Base-by-base conservation (phyloP, 2,888 invertebrate species). In the Clunio marinus region DNA sequence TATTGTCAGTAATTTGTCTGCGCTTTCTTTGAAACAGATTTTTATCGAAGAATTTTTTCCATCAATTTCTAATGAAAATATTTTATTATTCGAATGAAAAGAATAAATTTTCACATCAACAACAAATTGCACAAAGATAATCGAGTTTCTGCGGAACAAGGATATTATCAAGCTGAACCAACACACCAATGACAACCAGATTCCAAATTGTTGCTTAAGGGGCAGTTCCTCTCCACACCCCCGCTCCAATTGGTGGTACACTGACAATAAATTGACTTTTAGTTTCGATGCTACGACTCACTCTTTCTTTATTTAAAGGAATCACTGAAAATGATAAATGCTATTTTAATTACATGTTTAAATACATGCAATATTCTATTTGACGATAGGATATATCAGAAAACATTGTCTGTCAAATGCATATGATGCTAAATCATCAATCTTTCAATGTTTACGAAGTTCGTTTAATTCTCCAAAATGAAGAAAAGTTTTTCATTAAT, bases 211-310 rank as follows among this genome's bases (percentile, higher is more conserved):
- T 41, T 15, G 5, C 1, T 15, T 1, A 1, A 22, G 8, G 13
- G 7, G 41, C 15, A 15, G 3, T n/a, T 1, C 24, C 62, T 3
- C 5, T 20, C 62, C 62, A 62, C 1, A 62, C 62, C 13, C 62
- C 62, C 3, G 15, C 60, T 7, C 60, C 60, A 22, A 60, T 60
- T 1, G 60, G 37, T 5, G 60, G 60, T 1, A 60, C 60, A 13
- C 35, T 35, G 4, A 20, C 25, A 1, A 60, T 22, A 35, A 60
- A 13, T 1, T 32, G 17, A 15, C 28, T 32, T 8, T 32, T 20
- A 7, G 13, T 32, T 8, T 60, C 60, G 4, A 20, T 22, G 0
- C 60, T 35, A 7, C 60, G 15, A 1, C 13, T 20, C 22, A n/a
- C 22, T 4, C 32, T 35, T 35, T 60, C 60, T n/a, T 35, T 32